Conservation (phyloP, 2,888 invertebrate species). For the Callinectes sapidus region DNA sequence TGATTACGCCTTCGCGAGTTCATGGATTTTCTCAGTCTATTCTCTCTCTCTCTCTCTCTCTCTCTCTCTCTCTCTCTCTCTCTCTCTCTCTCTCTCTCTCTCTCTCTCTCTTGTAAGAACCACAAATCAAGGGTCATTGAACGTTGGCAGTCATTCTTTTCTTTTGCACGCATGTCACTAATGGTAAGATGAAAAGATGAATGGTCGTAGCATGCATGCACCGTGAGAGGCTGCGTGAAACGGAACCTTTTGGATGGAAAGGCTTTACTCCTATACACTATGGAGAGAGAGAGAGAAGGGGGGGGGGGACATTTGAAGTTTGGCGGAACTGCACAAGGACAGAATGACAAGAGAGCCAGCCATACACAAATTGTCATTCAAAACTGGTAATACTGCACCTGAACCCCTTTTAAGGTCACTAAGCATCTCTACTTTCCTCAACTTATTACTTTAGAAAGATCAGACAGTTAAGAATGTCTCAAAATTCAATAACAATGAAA, state of each 20-base stretch:
- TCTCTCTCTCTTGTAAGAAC: not conserved
- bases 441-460: too few species aligned
- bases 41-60: not conserved
- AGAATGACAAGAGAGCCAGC: too few species aligned
- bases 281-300: too few species aligned
- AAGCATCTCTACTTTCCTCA: too few species aligned
- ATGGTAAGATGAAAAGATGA: not conserved
- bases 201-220: not conserved
- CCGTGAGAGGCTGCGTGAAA: not conserved
- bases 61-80: conserved; percentile 32
- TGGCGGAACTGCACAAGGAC: too few species aligned
- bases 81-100: conserved; percentile 32
- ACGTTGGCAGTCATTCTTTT: not conserved
- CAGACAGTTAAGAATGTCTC: not conserved
- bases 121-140: not conserved
- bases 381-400: too few species aligned
- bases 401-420: too few species aligned
- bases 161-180: not conserved
- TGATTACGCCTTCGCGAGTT: not conserved
- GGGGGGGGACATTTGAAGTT: too few species aligned
- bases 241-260: not conserved
- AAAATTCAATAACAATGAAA: not conserved
- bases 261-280: not conserved
- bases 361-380: too few species aligned
- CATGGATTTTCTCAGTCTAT: not conserved